Evolutionary conservation across 2,888 invertebrate species (phyloP), one percentile per base, ranked within the genome.

Genomic region (Lycaena phlaeas): DNA sequence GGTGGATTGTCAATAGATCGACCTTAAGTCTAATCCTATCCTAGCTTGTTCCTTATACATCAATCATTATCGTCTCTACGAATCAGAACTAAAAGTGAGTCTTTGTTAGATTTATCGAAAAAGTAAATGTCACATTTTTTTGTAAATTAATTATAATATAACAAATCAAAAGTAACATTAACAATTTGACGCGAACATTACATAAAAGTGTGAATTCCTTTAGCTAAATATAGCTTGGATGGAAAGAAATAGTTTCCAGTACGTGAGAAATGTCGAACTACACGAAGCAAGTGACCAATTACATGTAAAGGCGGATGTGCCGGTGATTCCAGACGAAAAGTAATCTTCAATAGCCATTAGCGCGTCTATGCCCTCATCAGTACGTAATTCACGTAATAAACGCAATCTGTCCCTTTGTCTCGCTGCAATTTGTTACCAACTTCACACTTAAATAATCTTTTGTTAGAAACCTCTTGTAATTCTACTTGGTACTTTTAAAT

Each of bases 211-310:
- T 11, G 5, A 22, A 18, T 17, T 30, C 17, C 12, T 34, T 22
- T 22, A 22, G 12, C 12, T n/a, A 12, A 34, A 34, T 34, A 27
- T 14, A n/a, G 15, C 11, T 18, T 18, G 27, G 34, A 34, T 38
- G 29, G 26, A 41, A 31, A 27, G 25, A 41, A 36, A 36, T 42
- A 34, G 38, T 40, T 30, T 45, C 29, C 38, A 44, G 36, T 44
- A 44, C 40, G 44, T 48, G 50, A 57, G 68, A 70, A 18, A 49
- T 55, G 53, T 52, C 53, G 45, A 51, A 55, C 56, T 56, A 53
- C 53, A 55, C 46, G 54, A 58, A 61, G 64, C 62, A 60, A 68
- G 63, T 62, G 64, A 68, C 68, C 72, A 73, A 73, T 74, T 74
- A 57, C 48, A 53, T 53, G 52, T 54, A 50, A 61, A 59, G 60